Evolutionary conservation across 2,888 invertebrate species (phyloP), one percentile per base, ranked within the genome.

Genomic region (Mythimna pallens): DNA sequence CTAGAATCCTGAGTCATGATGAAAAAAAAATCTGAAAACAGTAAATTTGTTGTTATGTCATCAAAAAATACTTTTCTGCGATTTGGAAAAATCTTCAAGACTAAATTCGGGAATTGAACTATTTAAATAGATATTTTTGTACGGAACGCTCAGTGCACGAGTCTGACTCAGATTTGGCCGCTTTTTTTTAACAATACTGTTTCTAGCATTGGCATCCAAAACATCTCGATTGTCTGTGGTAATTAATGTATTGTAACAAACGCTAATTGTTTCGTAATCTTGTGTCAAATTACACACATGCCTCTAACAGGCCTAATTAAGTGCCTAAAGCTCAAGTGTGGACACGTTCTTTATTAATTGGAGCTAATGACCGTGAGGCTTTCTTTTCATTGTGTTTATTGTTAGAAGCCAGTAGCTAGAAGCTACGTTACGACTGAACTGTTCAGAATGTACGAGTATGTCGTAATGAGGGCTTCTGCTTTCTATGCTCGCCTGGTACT

Each of bases 341-440:
- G 73, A 67, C 71, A 67, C 50, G 47, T 54, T 79, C 85, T 74
- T 65, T 40, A 73, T 62, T 84, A 86, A 86, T 81, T 86, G 86
- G 25, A 73, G 76, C 70, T 86, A 84, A 86, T 84, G 69, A 66
- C 76, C 71, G 82, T 70, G 71, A 65, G 36, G 73, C 73, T 84
- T 84, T 84, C 82, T 86, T 84, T 76, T 70, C 74, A 86, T 76
- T 84, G 86, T 77, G 52, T 76, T 69, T 74, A 81, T 78, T 78
- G 70, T 77, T 65, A 67, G 58, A 68, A 61, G 34, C 61, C 61
- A 61, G 22, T 61, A 22, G 40, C 59, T 59, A n/a, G 59, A 20
- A 59, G 59, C 59, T n/a, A n/a, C 36, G 59, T 40, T 61, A 40
- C 36, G 61, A 61, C 40, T 61, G 61, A 61, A 61, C 40, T 61